phyloP scores from a whole-genome alignment of 2,888 invertebrate genomes.

The Creontiades dilutus region DNA sequence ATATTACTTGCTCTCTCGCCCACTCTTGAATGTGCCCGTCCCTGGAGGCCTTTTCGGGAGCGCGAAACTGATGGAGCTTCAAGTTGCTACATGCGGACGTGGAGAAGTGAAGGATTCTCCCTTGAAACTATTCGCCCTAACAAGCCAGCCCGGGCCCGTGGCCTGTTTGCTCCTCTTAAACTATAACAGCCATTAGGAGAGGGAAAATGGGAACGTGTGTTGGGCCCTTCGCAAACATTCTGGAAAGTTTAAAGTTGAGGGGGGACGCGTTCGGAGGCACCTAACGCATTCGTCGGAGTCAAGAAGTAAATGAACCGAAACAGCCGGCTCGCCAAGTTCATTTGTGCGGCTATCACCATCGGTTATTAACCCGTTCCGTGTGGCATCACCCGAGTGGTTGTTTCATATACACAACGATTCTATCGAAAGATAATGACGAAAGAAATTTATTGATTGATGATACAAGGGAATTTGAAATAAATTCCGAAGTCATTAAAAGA shows the following conservation, averaged over 20 bases:
- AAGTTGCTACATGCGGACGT: conserved; percentile 25
- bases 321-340: no score
- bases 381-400: no score
- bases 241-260: background rate
- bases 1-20: conserved; percentile 68
- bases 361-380: no score
- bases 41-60: conserved; percentile 57
- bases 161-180: conserved; percentile 18
- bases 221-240: conserved; percentile 29
- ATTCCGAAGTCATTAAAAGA: no score
- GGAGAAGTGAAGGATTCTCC: conserved; percentile 1
- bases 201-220: background rate
- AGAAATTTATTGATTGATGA: no score
- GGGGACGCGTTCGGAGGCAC: background rate
- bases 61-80: conserved; percentile 62
- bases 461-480: no score
- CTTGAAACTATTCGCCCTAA: conserved; percentile 34
- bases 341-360: no score
- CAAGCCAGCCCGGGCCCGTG: background rate
- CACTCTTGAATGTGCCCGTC: background rate
- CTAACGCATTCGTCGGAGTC: background rate
- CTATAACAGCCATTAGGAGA: conserved; percentile 49
- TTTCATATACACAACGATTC: no score
- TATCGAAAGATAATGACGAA: no score
- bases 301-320: background rate